Evolutionary conservation across 2,888 invertebrate genomes (phyloP).

Genomic region (Phlogophora meticulosa): DNA sequence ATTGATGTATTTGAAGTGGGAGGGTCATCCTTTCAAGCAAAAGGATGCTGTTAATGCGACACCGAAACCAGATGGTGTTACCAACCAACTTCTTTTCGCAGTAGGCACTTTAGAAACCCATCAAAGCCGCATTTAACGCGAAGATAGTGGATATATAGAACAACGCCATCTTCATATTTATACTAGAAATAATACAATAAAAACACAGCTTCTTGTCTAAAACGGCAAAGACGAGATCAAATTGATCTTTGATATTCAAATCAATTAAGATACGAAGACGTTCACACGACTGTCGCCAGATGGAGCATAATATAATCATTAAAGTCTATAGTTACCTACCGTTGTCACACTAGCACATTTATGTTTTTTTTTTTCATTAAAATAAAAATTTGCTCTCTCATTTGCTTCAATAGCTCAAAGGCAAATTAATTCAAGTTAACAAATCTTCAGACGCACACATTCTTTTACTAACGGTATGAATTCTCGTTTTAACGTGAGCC

Average conservation of each 20-base stretch:
- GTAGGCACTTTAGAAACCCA: background rate
- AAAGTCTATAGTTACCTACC: background rate
- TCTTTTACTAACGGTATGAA: too few relatives aligned
- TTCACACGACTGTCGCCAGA: constrained; percentile 44
- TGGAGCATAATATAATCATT: constrained; percentile 38
- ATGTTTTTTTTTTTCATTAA: background rate
- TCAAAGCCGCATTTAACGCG: background rate
- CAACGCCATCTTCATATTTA: constrained; percentile 57
- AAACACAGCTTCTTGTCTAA: constrained; percentile 7
- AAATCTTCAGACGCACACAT: too few relatives aligned
- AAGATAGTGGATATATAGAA: background rate
- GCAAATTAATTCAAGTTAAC: background rate
- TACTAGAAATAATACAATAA: constrained; percentile 22
- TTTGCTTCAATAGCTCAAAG: constrained; percentile 7
- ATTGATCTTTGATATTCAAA: constrained; percentile 28
- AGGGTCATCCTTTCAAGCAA: constrained; percentile 9
- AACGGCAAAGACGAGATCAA: constrained; percentile 11
- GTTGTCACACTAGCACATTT: background rate
- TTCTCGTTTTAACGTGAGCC: too few relatives aligned
- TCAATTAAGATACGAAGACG: constrained; percentile 8
- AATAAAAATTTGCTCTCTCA: background rate
- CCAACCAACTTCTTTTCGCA: constrained; percentile 3
- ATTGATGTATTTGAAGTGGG: constrained; percentile 18
- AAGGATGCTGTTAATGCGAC: constrained; percentile 2
- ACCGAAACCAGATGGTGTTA: background rate